Conservation (phyloP, 2,888 invertebrate genomes). For the Calliphora vomitoria region DNA sequence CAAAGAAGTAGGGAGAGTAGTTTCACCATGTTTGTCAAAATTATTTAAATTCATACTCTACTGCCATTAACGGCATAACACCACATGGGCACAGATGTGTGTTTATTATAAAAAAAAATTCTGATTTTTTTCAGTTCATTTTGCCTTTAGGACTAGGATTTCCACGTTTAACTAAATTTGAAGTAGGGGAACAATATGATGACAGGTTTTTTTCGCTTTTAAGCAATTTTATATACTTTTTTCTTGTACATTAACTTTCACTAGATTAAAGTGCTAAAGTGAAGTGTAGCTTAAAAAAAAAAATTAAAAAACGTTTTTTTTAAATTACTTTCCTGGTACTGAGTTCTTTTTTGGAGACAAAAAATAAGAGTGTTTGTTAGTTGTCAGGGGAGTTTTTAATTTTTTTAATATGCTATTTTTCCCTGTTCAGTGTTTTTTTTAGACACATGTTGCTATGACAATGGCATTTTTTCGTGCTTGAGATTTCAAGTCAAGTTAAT, state of each 20-base stretch:
- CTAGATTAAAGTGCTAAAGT: conserved; percentile 43
- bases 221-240: conserved; percentile 27
- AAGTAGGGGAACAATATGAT: conserved; percentile 12
- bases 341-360: neutral
- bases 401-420: neutral
- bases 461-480: neutral
- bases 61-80: conserved; percentile 58
- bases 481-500: conserved; percentile 28
- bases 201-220: conserved; percentile 24
- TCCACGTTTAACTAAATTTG: conserved; percentile 2
- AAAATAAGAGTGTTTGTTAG: conserved; percentile 8
- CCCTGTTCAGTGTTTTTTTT: neutral
- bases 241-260: conserved; percentile 34
- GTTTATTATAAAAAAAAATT: conserved; percentile 23
- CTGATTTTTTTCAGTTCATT: conserved; percentile 10
- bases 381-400: conserved; percentile 23
- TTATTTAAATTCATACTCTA: conserved; percentile 68
- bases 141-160: conserved; percentile 27
- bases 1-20: neutral
- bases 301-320: neutral
- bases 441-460: conserved; percentile 54
- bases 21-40: conserved; percentile 54
- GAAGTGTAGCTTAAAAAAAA: neutral
- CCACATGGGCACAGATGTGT: conserved; percentile 53
- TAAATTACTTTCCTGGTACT: conserved; percentile 30